Evolutionary conservation across 2,113 vertebrate genomes (phyloP).

Genomic region (Cyanoliseus patagonus): DNA sequence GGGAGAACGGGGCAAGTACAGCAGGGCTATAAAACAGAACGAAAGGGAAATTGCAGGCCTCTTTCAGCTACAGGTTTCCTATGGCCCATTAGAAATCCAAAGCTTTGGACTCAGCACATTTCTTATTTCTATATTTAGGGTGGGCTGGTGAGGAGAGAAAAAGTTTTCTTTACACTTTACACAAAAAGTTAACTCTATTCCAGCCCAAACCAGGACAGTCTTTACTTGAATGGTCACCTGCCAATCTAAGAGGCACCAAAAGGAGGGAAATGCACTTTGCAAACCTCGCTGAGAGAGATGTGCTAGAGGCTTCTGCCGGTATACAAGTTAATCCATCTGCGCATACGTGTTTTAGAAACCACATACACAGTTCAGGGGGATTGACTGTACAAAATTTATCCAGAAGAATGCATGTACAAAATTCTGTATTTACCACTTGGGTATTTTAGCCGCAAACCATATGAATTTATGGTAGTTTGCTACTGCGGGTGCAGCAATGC

Average conservation of each 20-base stretch:
- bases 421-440: neutral
- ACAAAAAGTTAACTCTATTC: neutral
- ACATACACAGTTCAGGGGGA: neutral
- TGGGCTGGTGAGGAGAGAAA: neutral
- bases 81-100: neutral
- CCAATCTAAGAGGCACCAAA: neutral
- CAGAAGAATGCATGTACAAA: neutral
- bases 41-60: neutral
- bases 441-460: neutral
- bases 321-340: neutral
- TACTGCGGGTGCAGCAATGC: accelerated
- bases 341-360: neutral
- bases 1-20: neutral
- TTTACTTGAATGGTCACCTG: neutral
- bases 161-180: neutral
- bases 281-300: neutral
- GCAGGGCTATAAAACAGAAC: neutral
- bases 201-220: neutral
- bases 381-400: neutral
- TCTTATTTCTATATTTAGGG: neutral
- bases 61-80: neutral
- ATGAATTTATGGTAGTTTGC: neutral
- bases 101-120: neutral
- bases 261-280: neutral
- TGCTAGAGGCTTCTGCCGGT: neutral